Percentiles rank a stretch among this genome's conserved stretches.
Evolutionary conservation across 1,140 invertebrate species (phyloP).

Genomic region (Pseudomyrmex concolor): DNA sequence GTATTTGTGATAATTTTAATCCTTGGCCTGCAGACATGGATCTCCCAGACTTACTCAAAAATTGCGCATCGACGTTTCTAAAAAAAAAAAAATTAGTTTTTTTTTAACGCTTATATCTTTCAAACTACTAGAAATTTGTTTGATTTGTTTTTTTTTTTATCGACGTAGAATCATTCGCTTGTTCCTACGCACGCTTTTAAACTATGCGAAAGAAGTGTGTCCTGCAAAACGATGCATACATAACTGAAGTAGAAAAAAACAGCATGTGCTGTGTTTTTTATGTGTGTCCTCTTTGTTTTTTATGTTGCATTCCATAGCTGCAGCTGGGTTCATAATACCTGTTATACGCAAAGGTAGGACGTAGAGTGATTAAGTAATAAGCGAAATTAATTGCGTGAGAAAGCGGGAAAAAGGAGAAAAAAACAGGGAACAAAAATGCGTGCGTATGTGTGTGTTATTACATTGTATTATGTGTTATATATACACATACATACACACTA

Average conservation of each 20-base stretch:
- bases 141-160: no score
- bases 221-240: slow-evolving; percentile 9
- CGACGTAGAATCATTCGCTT: background rate
- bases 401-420: background rate
- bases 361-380: slow-evolving; percentile 65
- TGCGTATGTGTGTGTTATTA: no score
- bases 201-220: slow-evolving; percentile 44
- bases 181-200: background rate
- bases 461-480: no score
- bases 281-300: slow-evolving; percentile 79
- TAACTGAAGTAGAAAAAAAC: slow-evolving; percentile 35
- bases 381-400: slow-evolving; percentile 14
- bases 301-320: slow-evolving; percentile 78
- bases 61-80: no score
- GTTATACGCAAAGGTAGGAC: slow-evolving; percentile 84
- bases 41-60: no score
- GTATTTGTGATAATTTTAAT: no score
- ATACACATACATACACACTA: no score
- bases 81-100: no score
- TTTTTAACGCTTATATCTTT: no score
- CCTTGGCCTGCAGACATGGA: no score
- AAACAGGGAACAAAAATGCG: no score
- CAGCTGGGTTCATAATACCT: slow-evolving; percentile 85
- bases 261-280: slow-evolving; percentile 70
- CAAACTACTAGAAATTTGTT: no score